Evolutionary conservation across 1,140 invertebrate species (phyloP).

Genomic region (Sycophaga agraensis): DNA sequence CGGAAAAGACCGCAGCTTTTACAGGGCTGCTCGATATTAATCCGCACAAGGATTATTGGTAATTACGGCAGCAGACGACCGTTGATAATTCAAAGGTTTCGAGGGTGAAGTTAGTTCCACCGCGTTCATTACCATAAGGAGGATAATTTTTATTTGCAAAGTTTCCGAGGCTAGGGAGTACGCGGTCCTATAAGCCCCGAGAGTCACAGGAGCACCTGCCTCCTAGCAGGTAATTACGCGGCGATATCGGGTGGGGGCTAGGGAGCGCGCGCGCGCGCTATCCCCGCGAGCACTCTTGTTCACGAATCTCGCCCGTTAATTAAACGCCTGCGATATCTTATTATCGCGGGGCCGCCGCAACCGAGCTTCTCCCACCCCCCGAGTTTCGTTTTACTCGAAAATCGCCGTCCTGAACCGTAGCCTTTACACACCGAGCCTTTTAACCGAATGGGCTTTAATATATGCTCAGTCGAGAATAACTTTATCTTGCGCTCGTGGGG

Average conservation of each 20-base stretch:
- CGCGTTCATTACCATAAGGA: constrained; percentile 26
- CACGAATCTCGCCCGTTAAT: constrained; percentile 30
- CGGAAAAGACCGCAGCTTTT: too few relatives aligned
- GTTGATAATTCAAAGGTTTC: constrained; percentile 27
- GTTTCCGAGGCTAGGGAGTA: constrained; percentile 3
- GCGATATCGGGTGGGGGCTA: constrained; percentile 9
- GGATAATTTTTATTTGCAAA: constrained; percentile 24
- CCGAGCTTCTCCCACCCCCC: not conserved
- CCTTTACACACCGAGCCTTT: not conserved
- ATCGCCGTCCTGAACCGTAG: not conserved
- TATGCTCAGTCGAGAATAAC: not conserved
- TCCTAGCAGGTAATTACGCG: constrained; percentile 25
- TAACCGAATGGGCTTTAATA: not conserved
- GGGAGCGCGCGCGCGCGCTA: not conserved
- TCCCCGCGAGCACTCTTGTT: constrained; percentile 20
- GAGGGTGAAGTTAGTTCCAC: constrained; percentile 20
- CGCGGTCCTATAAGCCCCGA: constrained; percentile 20
- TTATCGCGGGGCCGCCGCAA: not conserved
- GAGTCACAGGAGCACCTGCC: constrained; percentile 24
- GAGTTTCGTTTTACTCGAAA: constrained; percentile 9
- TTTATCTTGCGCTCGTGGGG: not conserved
- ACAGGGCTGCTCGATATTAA: not conserved
- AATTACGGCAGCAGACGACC: constrained; percentile 8
- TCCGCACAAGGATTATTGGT: constrained; percentile 3
- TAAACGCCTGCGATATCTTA: constrained; percentile 27